A percentile compares a stretch with the other conserved stretches of the same genome.
phyloP scores from a whole-genome alignment of 2,888 invertebrate species.

The Ganaspis brasiliensis region DNA sequence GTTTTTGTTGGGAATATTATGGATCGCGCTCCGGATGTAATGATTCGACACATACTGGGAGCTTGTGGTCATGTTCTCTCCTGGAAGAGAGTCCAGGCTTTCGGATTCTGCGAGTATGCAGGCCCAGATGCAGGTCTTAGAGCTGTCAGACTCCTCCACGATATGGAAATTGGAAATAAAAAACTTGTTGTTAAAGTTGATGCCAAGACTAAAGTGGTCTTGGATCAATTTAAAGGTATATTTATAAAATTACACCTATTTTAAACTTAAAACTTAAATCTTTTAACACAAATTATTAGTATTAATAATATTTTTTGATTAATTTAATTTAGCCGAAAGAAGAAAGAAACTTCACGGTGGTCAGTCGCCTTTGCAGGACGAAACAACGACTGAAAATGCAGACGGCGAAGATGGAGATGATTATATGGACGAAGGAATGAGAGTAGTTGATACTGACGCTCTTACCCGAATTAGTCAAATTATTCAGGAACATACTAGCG shows the following conservation, averaged over 20 bases:
- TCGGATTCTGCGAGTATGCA: slow-evolving; percentile 99
- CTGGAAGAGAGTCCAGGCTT: slow-evolving; percentile 99
- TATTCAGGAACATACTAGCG: slow-evolving; percentile 87
- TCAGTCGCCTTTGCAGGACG: slow-evolving; percentile 83
- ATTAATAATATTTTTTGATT: too few species aligned
- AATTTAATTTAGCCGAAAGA: slow-evolving; percentile 83
- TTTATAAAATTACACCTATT: not conserved
- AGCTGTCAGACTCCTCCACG: slow-evolving; percentile 95
- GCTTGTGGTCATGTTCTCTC: slow-evolving; percentile 96
- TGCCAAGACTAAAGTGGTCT: slow-evolving; percentile 96
- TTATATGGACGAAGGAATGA: slow-evolving; percentile 89
- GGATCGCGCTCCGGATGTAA: slow-evolving; percentile 95
- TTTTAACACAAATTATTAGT: too few species aligned
- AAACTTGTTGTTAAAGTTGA: slow-evolving; percentile 97
- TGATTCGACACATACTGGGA: slow-evolving; percentile 95
- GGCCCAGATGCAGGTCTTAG: slow-evolving; percentile 97
- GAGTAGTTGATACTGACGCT: slow-evolving; percentile 88
- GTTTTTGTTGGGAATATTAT: slow-evolving; percentile 99
- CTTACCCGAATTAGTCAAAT: slow-evolving; percentile 90
- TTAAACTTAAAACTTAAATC: not conserved
- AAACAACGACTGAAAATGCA: slow-evolving; percentile 83
- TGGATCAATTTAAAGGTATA: slow-evolving; percentile 95
- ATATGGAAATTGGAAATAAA: slow-evolving; percentile 95
- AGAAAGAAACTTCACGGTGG: slow-evolving; percentile 83
- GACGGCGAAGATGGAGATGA: slow-evolving; percentile 83